Evolutionary conservation across 2,113 vertebrate species (phyloP).

Genomic region (Mesoclemmys tuberculata): DNA sequence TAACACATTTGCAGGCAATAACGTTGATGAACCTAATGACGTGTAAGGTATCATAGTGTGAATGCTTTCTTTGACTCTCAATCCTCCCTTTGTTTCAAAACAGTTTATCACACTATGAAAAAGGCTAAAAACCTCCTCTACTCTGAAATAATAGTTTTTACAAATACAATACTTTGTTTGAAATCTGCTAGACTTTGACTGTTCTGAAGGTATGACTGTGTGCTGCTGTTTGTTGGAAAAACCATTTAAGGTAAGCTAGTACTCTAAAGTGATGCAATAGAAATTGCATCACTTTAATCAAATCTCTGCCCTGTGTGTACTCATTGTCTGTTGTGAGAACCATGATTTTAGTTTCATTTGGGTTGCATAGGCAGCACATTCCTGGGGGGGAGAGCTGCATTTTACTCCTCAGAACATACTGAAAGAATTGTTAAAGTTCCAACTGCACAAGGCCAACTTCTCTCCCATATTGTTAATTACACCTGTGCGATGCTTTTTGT

Average conservation of each 20-base stretch:
- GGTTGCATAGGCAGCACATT: not conserved
- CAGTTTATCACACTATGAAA: not conserved
- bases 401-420: rapidly evolving
- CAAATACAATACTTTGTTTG: not conserved
- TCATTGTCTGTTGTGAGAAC: not conserved
- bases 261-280: not conserved
- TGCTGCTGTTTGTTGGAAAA: not conserved
- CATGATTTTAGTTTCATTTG: rapidly evolving
- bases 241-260: not conserved
- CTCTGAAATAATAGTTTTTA: not conserved
- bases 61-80: not conserved
- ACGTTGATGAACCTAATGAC: not conserved
- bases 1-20: not conserved
- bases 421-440: not conserved
- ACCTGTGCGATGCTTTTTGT: rapidly evolving
- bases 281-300: rapidly evolving
- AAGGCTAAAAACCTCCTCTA: not conserved
- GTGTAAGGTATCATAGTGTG: not conserved
- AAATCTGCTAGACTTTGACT: not conserved
- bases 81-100: not conserved
- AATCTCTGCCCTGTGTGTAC: not conserved
- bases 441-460: not conserved
- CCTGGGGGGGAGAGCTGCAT: not conserved
- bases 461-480: not conserved
- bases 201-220: not conserved